Evolutionary conservation across 1,140 invertebrate species (phyloP), one percentile per base, ranked within the genome.

Genomic region (Cyrtorhinus lividipennis): DNA sequence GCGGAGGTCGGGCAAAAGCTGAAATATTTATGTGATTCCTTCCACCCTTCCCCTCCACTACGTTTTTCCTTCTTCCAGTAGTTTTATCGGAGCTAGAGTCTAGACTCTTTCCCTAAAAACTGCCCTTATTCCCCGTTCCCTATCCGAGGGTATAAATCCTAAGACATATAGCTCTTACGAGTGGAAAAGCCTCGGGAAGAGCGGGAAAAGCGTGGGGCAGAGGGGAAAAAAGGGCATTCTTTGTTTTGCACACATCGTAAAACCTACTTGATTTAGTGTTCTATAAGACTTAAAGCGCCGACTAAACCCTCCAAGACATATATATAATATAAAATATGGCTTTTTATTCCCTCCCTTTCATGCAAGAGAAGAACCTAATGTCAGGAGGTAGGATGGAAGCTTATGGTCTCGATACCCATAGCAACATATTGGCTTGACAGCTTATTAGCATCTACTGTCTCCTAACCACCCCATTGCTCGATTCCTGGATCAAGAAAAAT

Each of bases 181-280:
- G 48, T 22, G 24, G 58, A 59, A 30, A 30, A 30, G 58, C 25
- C 20, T 24, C 20, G 18, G 38, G 38, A 18, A 30, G 24, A 59
- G 38, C 27, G 24, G 27, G 58, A 27, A 26, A 5, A 5, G 10
- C 8, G 20, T 15, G 48, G 8, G 18, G 20, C 8, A 20, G 3
- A 10, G 48, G 48, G 18, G 12, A 13, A 20, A 20, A 26, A 22
- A 30, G 26, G 26, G 58, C 24, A 59, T 59, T 59, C 58, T 59
- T 59, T 59, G 58, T 59, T 59, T 59, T 59, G 58, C 58, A 59
- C 58, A 59, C 58, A 30, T 59, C 58, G 58, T 59, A 59, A 59
- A 59, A 59, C 27, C 58, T 25, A 5, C 58, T 59, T 59, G 58
- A 59, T 59, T 59, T 59, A 59, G n/a, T 18, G 58, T 59, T 27